Conservation (phyloP, 2,888 invertebrate genomes). For the Desoria tigrina region DNA sequence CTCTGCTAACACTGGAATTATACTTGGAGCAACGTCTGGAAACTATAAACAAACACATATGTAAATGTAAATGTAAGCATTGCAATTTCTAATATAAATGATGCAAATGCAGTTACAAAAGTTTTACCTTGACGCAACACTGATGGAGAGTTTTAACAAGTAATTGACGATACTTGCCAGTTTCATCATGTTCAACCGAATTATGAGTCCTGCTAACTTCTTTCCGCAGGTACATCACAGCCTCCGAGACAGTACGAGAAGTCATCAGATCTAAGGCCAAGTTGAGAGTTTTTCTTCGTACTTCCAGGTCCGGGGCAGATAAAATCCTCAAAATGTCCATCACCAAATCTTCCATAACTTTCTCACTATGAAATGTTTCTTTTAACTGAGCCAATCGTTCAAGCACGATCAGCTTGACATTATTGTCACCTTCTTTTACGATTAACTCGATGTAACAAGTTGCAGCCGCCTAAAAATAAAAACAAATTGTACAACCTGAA, state of each 20-base stretch:
- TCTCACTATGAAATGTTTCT: constrained; percentile 78
- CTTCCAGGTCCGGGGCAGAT: constrained; percentile 90
- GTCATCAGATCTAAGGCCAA: constrained; percentile 88
- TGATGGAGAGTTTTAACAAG: constrained; percentile 92
- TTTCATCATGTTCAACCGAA: constrained; percentile 87
- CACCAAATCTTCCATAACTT: constrained; percentile 81
- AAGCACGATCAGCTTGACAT: constrained; percentile 97
- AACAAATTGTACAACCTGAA: background rate
- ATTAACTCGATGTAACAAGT: constrained; percentile 97
- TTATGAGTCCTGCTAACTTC: constrained; percentile 87
- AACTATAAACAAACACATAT: constrained; percentile 61
- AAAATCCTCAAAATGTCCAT: constrained; percentile 97
- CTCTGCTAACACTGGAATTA: constrained; percentile 92
- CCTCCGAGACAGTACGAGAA: constrained; percentile 89
- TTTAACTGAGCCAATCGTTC: constrained; percentile 87
- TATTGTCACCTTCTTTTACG: constrained; percentile 99
- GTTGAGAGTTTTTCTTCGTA: constrained; percentile 79
- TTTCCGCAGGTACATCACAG: constrained; percentile 88
- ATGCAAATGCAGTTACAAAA: constrained; percentile 45
- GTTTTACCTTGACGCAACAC: constrained; percentile 76
- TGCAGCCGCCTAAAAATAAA: constrained; percentile 74
- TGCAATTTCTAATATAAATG: constrained; percentile 7
- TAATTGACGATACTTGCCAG: constrained; percentile 91
- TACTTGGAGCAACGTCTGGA: constrained; percentile 89
- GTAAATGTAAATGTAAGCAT: constrained; percentile 4